A percentile compares a stretch with the other conserved stretches of the same genome.
phyloP scores from a whole-genome alignment of 2,113 vertebrate species.

The Oxyruncus cristatus region DNA sequence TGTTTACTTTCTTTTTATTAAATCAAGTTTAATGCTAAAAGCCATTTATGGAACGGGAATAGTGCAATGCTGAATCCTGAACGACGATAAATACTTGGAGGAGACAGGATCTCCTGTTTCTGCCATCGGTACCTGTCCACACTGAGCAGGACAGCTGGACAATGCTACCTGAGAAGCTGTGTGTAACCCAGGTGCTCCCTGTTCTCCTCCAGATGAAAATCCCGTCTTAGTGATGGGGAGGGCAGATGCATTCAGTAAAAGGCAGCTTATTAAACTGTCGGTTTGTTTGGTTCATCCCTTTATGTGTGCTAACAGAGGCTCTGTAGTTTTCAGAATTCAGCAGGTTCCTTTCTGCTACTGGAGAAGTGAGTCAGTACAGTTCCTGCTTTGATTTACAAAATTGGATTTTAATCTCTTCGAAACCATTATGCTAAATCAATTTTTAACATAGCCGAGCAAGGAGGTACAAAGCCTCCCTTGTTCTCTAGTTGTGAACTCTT shows the following conservation, averaged over 20 bases:
- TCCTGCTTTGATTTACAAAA: conserved; percentile 67
- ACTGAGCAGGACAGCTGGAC: neutral
- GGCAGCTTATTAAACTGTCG: neutral
- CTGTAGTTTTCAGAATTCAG: neutral
- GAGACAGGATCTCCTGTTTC: neutral
- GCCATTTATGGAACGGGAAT: neutral
- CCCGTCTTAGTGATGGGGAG: neutral
- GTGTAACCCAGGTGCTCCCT: neutral
- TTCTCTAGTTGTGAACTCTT: conserved; percentile 39
- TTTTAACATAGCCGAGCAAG: conserved; percentile 58
- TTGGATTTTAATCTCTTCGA: conserved; percentile 66
- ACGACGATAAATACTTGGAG: neutral
- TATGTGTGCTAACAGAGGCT: neutral
- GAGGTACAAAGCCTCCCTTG: conserved; percentile 62
- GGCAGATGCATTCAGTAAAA: neutral
- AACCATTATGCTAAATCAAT: conserved; percentile 71
- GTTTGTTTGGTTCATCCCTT: conserved; percentile 48
- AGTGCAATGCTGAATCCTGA: neutral
- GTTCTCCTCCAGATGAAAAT: neutral
- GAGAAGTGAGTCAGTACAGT: conserved; percentile 42
- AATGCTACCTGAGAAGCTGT: neutral
- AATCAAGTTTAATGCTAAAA: neutral
- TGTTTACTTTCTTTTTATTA: neutral
- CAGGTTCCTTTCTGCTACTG: conserved; percentile 19
- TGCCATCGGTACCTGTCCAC: neutral